A percentile compares a stretch with the other conserved stretches of the same genome.
Evolutionary conservation across 2,113 vertebrate species (phyloP).

Genomic region (Vulpes ferrilata): DNA sequence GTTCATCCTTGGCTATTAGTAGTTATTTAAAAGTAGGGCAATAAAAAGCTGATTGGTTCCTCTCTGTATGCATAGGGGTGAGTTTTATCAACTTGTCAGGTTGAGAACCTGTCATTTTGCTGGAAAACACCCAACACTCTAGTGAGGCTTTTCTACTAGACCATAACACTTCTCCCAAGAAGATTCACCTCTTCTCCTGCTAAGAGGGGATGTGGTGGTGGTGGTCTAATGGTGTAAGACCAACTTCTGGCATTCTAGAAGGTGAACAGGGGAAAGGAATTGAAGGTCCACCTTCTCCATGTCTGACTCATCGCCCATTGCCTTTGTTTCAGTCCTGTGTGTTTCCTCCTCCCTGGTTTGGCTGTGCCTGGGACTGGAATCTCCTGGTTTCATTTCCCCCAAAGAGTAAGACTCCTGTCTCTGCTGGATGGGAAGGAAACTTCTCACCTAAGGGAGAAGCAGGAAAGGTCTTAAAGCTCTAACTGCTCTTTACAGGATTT

Average conservation of each 20-base stretch:
- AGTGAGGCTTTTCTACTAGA: background rate
- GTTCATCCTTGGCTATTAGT: background rate
- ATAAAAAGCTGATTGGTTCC: background rate
- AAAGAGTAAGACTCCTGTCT: background rate
- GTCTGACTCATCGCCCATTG: accelerated
- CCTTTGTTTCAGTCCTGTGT: background rate
- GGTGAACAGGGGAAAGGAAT: background rate
- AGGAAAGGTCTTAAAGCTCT: background rate
- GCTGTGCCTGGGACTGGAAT: background rate
- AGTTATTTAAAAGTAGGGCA: background rate
- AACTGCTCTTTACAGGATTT: background rate
- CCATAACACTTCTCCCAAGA: background rate
- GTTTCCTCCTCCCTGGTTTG: background rate
- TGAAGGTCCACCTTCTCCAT: background rate
- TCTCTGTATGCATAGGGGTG: background rate
- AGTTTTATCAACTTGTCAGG: background rate
- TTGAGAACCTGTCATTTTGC: background rate
- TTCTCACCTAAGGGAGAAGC: background rate
- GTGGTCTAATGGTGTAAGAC: background rate
- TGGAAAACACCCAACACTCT: background rate
- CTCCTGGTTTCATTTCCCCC: background rate
- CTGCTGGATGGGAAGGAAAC: background rate
- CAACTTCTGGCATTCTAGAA: background rate
- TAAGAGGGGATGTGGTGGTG: accelerated
- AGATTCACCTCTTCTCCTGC: background rate